Conservation (phyloP, 2,113 vertebrate genomes). For the Oncorhynchus masou region DNA sequence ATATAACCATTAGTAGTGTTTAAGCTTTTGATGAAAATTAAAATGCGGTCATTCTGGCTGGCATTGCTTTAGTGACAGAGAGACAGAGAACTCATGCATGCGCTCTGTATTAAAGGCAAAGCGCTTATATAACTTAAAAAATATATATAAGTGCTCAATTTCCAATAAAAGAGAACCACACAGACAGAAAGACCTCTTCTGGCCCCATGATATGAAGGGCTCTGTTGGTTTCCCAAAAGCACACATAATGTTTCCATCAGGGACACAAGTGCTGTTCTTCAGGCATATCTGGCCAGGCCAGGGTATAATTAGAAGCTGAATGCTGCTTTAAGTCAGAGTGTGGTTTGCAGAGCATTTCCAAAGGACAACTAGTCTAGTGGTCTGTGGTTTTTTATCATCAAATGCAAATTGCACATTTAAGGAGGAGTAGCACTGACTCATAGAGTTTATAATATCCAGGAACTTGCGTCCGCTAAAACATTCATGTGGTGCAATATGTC, state of each 20-base stretch:
- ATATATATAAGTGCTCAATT: slow-evolving; percentile 13
- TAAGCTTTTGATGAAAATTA: slow-evolving; percentile 59
- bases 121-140: slow-evolving; percentile 49
- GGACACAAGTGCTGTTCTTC: slow-evolving; percentile 68
- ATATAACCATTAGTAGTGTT: slow-evolving; percentile 40
- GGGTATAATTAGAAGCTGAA: slow-evolving; percentile 81
- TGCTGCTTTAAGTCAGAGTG: slow-evolving; percentile 77
- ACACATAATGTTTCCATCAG: slow-evolving; percentile 77
- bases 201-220: slow-evolving; percentile 19
- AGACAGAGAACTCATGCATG: slow-evolving; percentile 33
- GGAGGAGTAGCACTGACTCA: slow-evolving; percentile 76
- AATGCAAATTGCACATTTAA: slow-evolving; percentile 79
- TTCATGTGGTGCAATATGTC: slow-evolving; percentile 72
- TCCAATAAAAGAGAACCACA: slow-evolving; percentile 53
- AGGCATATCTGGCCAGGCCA: slow-evolving; percentile 60
- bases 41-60: slow-evolving; percentile 30
- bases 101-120: slow-evolving; percentile 45
- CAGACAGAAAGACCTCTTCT: slow-evolving; percentile 22
- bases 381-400: slow-evolving; percentile 80
- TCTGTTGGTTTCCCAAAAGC: slow-evolving; percentile 24
- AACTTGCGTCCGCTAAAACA: slow-evolving; percentile 70
- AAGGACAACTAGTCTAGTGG: slow-evolving; percentile 79
- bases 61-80: slow-evolving; percentile 26
- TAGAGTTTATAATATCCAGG: slow-evolving; percentile 74
- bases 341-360: slow-evolving; percentile 75